Conservation (phyloP, 2,888 invertebrate species). For the Esperia sulphurella region DNA sequence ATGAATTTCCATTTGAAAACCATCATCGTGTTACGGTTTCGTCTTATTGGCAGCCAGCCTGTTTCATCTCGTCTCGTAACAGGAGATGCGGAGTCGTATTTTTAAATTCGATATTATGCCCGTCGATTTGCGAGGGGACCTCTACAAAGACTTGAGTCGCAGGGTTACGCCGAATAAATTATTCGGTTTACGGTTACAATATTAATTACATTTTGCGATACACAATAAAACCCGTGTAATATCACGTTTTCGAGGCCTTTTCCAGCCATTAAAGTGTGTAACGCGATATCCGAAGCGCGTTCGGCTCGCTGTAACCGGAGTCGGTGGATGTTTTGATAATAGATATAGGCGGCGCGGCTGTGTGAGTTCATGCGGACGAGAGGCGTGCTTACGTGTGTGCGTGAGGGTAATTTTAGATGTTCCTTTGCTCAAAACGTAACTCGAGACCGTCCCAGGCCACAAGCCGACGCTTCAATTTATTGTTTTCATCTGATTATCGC, state of each 20-base stretch:
- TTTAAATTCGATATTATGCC: conserved; percentile 71
- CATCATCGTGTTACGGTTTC: conserved; percentile 59
- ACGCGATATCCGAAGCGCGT: conserved; percentile 77
- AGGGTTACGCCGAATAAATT: conserved; percentile 68
- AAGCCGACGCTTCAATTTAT: conserved; percentile 74
- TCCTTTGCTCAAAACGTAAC: conserved; percentile 79
- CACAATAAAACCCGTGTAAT: conserved; percentile 78
- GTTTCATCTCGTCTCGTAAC: conserved; percentile 62
- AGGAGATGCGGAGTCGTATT: conserved; percentile 68
- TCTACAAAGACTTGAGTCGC: conserved; percentile 47
- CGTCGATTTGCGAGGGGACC: conserved; percentile 41
- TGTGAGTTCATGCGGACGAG: conserved; percentile 58
- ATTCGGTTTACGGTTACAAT: conserved; percentile 68
- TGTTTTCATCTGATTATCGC: conserved; percentile 73
- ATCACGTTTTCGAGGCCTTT: conserved; percentile 79
- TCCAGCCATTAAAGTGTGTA: conserved; percentile 80
- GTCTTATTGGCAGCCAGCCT: conserved; percentile 68
- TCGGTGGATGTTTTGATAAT: conserved; percentile 79
- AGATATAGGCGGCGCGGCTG: conserved; percentile 68
- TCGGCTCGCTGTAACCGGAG: conserved; percentile 77
- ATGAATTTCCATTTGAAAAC: conserved; percentile 58
- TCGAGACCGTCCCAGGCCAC: conserved; percentile 75
- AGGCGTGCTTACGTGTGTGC: conserved; percentile 49
- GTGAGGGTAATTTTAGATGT: conserved; percentile 79
- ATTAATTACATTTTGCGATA: conserved; percentile 78